Base-by-base conservation (phyloP, 1,140 invertebrate genomes). In the Melitaea cinxia region DNA sequence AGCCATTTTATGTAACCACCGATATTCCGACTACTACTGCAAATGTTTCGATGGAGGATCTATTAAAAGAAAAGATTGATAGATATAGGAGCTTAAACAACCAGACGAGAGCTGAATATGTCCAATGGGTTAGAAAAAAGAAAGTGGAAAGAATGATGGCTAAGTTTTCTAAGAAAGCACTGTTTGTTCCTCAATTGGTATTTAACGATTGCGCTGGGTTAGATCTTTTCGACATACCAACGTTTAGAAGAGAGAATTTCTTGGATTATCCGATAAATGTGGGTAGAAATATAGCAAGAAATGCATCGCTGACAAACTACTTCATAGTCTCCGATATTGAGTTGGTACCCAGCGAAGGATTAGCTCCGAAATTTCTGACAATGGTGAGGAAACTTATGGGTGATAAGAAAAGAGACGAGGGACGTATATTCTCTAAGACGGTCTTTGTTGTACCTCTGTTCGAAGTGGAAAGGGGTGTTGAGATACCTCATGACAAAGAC, bases 321-420 rank as follows among this genome's bases (percentile, higher is more conserved):
- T 93, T 96, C 54, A 85, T 97, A 72, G 95, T 96, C 0, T 94
- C 94, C 4, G 95, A 96, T 80, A 94, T 96, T 61, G 95, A 96
- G 82, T 90, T 96, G 56, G 91, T 95, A 50, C 95, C 95, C 0
- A 95, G 94, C 72, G 86, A 92, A 28, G 91, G 91, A 65, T 81
- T 95, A 54, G 94, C 94, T 0, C 88, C 91, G 5, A 92, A 92
- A 65, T 95, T 95, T 71, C 75, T 93, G 3, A 78, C 91, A 60
- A 94, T 95, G 93, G 77, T 95, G 0, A 81, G 85, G 58, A 86
- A 91, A 72, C 79, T 88, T 78, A 89, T 86, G 80, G 84, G 85
- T 57, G 78, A 81, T 60, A 83, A 83, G 73, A 89, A 84, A 56
- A 75, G 85, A 23, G 76, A 82, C 28, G 76, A 85, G 52, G 83